Evolutionary conservation across 2,888 invertebrate genomes (phyloP).

Genomic region (Drosophila ochracea): DNA sequence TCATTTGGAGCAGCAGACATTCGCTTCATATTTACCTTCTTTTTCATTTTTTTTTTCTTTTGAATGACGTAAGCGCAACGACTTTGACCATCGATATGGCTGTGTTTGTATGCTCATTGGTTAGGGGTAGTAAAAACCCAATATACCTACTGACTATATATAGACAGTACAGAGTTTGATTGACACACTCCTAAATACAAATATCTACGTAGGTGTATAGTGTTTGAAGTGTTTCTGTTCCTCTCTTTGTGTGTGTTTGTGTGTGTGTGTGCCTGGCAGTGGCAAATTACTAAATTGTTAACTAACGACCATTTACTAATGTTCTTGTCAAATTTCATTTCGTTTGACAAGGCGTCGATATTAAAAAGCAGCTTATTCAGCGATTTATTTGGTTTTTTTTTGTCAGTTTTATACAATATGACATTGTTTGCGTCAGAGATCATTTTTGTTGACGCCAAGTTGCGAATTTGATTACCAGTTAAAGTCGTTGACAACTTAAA

Average conservation of each 20-base stretch:
- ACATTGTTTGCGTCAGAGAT: background rate
- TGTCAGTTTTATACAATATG: no score
- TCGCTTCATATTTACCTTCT: conserved; percentile 48
- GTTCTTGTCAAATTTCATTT: conserved; percentile 4
- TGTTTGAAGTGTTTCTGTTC: conserved; percentile 3
- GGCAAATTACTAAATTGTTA: conserved; percentile 15
- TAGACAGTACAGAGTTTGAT: conserved; percentile 32
- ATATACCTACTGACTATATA: conserved; percentile 1
- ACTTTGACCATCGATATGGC: conserved; percentile 43
- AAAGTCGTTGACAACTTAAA: background rate
- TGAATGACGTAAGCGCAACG: conserved; percentile 51
- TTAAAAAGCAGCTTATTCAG: background rate
- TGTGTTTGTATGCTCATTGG: conserved; percentile 25
- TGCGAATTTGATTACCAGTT: background rate
- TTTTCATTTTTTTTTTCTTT: conserved; percentile 8
- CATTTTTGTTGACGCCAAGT: background rate
- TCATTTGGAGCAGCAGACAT: conserved; percentile 18
- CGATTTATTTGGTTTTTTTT: background rate
- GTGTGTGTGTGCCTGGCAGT: background rate
- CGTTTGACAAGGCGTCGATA: background rate
- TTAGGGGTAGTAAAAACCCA: conserved; percentile 37
- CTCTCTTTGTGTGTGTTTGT: background rate
- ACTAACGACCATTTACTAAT: background rate
- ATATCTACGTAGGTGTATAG: background rate
- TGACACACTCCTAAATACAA: conserved; percentile 32